phyloP scores from a whole-genome alignment of 2,888 invertebrate genomes.

The Sinopyrophorus schimmeli region DNA sequence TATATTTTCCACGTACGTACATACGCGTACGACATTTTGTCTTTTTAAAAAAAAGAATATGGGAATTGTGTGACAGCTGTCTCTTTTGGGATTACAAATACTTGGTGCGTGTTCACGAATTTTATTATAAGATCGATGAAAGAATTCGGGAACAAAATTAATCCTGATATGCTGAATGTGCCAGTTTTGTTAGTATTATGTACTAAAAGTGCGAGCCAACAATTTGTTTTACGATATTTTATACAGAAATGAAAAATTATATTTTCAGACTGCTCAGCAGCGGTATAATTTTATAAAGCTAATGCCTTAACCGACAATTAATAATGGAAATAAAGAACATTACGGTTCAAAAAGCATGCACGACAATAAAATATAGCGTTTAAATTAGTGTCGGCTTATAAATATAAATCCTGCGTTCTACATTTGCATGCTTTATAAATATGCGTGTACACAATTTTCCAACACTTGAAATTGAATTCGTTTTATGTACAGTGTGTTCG shows the following conservation, averaged over 20 bases:
- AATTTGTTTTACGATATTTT: constrained; percentile 19
- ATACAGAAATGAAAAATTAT: constrained; percentile 19
- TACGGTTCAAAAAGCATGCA: constrained; percentile 24
- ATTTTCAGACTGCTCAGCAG: constrained; percentile 23
- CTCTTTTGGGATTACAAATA: constrained; percentile 34
- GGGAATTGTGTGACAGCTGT: constrained; percentile 31
- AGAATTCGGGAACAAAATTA: constrained; percentile 33
- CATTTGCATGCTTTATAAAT: constrained; percentile 28
- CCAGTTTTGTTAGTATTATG: constrained; percentile 8
- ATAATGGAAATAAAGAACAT: constrained; percentile 24
- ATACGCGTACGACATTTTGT: constrained; percentile 1
- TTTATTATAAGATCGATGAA: constrained; percentile 37
- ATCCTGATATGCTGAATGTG: constrained; percentile 22
- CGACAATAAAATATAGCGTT: constrained; percentile 26
- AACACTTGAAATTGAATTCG: too few relatives aligned
- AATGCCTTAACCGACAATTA: constrained; percentile 24
- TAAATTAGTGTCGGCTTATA: constrained; percentile 22
- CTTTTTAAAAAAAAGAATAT: constrained; percentile 8
- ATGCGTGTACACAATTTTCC: too few relatives aligned
- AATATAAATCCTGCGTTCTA: constrained; percentile 18
- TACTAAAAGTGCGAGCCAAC: constrained; percentile 6
- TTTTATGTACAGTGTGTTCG: too few relatives aligned
- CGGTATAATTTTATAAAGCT: constrained; percentile 24
- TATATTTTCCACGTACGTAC: too few relatives aligned
- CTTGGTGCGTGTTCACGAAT: constrained; percentile 37